A percentile compares a stretch with the other conserved stretches of the same genome.
These are phyloP conservation scores for Lytechinus pictus DNA, from an alignment of 35 echinoderm and acorn worm species.

Conservation along the genomic window DNA sequence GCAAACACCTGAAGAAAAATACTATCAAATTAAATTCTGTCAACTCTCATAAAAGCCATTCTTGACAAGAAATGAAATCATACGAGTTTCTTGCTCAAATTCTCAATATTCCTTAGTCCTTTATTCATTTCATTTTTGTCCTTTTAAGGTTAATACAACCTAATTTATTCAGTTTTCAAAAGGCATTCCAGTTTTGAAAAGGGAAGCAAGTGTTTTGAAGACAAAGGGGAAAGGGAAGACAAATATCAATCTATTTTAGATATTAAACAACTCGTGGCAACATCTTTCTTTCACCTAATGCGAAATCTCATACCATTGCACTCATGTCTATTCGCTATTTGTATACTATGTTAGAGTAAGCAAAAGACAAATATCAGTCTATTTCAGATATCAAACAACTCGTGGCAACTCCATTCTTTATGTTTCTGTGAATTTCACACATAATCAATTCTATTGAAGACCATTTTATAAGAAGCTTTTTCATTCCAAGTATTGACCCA, in stretches of 20 bases:
- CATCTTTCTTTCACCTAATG: too few relatives aligned
- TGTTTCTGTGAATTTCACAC: not conserved
- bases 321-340: too few relatives aligned
- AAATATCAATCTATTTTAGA: too few relatives aligned
- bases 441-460: not conserved
- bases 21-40: slow-evolving; percentile 6
- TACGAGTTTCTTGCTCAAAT: not conserved
- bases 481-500: not conserved
- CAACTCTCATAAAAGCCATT: not conserved
- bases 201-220: too few relatives aligned
- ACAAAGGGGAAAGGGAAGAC: too few relatives aligned
- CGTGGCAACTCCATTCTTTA: not conserved
- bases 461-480: not conserved
- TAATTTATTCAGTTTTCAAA: too few relatives aligned
- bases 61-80: not conserved
- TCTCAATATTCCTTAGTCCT: not conserved
- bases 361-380: not conserved
- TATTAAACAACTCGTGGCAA: too few relatives aligned
- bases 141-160: not conserved
- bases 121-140: not conserved
- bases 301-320: too few relatives aligned
- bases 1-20: slow-evolving; percentile 19
- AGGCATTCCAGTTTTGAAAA: too few relatives aligned
- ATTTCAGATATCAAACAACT: not conserved
- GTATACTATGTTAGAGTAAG: too few relatives aligned